phyloP scores from a whole-genome alignment of 2,113 vertebrate genomes.

The Aix galericulata region DNA sequence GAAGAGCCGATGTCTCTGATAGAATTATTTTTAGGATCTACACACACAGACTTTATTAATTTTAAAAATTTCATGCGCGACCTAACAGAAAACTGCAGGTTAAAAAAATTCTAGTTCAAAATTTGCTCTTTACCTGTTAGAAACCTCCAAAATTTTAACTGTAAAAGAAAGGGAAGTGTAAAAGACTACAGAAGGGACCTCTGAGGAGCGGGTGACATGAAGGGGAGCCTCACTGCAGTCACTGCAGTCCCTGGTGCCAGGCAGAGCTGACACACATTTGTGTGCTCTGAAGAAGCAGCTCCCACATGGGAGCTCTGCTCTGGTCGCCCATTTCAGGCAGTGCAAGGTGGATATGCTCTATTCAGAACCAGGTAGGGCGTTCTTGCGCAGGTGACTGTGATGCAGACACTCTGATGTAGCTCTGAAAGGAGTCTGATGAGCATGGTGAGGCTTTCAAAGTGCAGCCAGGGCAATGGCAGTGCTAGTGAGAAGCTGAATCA shows the following conservation, averaged over 20 bases:
- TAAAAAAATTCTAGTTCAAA: not conserved
- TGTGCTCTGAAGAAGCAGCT: not conserved
- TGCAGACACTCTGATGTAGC: not conserved
- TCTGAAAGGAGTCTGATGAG: not conserved
- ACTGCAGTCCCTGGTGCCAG: too few relatives aligned
- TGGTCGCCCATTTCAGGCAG: not conserved
- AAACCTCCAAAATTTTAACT: not conserved
- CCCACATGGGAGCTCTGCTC: not conserved
- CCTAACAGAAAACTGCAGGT: not conserved
- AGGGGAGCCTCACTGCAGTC: not conserved
- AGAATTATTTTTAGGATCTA: not conserved
- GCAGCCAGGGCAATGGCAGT: not conserved
- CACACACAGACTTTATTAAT: not conserved
- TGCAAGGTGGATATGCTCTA: not conserved
- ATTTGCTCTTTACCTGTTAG: not conserved
- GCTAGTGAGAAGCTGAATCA: not conserved
- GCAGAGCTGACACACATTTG: not conserved
- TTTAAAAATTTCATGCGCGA: not conserved
- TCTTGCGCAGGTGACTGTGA: not conserved
- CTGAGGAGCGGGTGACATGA: not conserved
- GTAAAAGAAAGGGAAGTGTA: too few relatives aligned
- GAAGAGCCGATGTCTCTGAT: not conserved
- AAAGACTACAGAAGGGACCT: not conserved
- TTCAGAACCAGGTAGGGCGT: fast-evolving
- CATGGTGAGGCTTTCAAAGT: not conserved